Base-by-base conservation (phyloP, 2,797 vertebrate genomes). In the Gadopsis marmoratus region DNA sequence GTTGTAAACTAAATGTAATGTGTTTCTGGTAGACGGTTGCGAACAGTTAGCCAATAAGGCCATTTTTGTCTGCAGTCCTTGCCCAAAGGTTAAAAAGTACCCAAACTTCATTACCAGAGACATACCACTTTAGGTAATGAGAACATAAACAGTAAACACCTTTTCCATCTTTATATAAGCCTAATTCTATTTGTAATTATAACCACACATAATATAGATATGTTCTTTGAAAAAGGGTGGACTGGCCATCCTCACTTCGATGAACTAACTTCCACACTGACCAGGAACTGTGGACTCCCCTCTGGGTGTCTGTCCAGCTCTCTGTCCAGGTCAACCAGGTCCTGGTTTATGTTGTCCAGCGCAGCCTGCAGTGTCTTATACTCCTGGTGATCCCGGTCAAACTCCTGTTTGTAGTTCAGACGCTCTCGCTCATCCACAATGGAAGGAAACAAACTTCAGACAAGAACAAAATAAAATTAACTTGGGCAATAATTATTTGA, bases 321-420 rank as follows among this genome's bases (percentile, higher is more conserved):
- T 82, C 83, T 83, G 85, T 96, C 88, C 67, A 96, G 79, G 9
- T 90, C 91, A 7, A 88, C 87, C 43, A 96, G 80, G 14, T 94
- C 92, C 76, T 92, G 94, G 86, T 94, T 96, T 39, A 97, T 82
- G 21, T 93, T 82, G 53, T 98, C 95, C 43, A 97, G 91, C 74
- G 96, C 95, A 9, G 86, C 92, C 90, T 97, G 96, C 64, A 97
- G 89, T 53, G 31, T 84, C 62, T 95, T 96, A 73, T 96, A 97
- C 76, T 97, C 95, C 74, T 95, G 94, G 14, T 97, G 94, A 48
- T 95, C 93, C 29, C 31, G 82, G 82, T 98, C 97, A 88, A 97
- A 97, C 56, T 96, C 95, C 23, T 83, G 90, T 81, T 97, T 97
- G 87, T 97, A 96, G 45, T 78, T 79, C 71, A 96, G 85, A 45